Percentiles rank a stretch among this genome's conserved stretches.
These are phyloP conservation scores for Typhlomys cinereus DNA, from an alignment of 2,113 vertebrate genomes.

Conservation along the genomic window DNA sequence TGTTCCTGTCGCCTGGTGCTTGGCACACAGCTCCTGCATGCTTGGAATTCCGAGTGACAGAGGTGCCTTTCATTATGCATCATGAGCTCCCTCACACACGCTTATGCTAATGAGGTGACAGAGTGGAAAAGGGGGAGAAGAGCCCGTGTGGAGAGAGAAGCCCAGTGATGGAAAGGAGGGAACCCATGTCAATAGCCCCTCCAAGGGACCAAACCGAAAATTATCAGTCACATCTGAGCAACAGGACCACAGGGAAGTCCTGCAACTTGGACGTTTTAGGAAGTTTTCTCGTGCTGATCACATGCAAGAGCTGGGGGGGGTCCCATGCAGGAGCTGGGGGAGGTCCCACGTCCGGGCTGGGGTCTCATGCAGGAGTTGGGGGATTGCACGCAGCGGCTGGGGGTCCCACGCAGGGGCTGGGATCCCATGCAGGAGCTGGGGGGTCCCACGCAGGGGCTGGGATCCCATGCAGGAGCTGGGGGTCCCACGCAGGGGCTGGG, in stretches of 20 bases:
- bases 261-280: neutral
- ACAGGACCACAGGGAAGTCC: no score
- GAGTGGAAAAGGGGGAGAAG: neutral
- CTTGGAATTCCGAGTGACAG: neutral
- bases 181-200: neutral
- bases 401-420: no score
- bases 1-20: neutral
- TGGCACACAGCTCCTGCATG: accelerated
- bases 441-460: no score
- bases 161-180: neutral
- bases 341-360: no score
- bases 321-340: no score
- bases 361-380: no score
- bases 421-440: no score
- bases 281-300: neutral
- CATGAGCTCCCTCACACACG: neutral
- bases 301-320: no score
- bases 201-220: neutral
- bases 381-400: no score
- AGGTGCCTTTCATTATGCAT: neutral
- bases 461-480: no score
- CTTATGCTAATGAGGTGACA: neutral
- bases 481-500: no score
- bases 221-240: accelerated
- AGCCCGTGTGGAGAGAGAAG: neutral